These are phyloP conservation scores for Panulirus ornatus DNA, from an alignment of 1,140 invertebrate species.

Conservation along the genomic window DNA sequence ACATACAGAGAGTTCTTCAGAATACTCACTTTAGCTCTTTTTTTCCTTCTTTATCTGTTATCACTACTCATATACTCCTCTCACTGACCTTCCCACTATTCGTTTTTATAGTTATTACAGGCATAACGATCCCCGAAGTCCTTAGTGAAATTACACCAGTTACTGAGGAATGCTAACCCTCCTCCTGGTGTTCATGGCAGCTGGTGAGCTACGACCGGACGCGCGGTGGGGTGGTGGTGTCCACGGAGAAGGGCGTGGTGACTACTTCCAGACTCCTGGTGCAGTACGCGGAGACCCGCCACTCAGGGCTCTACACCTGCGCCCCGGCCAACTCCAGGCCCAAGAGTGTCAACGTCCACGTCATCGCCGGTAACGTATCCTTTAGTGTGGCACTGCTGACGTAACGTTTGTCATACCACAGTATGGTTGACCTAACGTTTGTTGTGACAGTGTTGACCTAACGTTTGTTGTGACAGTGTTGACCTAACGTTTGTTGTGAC, in stretches of 20 bases:
- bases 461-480: no score
- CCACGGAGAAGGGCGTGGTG: conserved; percentile 88
- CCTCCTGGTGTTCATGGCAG: conserved; percentile 2
- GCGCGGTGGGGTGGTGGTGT: conserved; percentile 85
- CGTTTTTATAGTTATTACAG: neutral
- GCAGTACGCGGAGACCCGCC: conserved; percentile 82
- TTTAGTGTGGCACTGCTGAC: no score
- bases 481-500: no score
- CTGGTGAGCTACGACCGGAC: conserved; percentile 77
- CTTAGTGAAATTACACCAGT: no score
- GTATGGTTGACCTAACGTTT: no score
- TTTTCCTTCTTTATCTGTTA: neutral
- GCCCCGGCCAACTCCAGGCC: conserved; percentile 90
- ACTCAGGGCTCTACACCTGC: conserved; percentile 84
- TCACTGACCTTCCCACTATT: neutral
- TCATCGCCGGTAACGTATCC: conserved; percentile 80
- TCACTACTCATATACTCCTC: neutral
- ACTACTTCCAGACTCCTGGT: conserved; percentile 90
- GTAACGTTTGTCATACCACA: no score
- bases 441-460: no score
- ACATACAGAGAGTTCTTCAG: no score
- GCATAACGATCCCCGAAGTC: no score
- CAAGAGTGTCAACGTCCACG: conserved; percentile 88
- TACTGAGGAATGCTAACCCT: no score
- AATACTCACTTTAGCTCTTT: neutral